These are phyloP conservation scores for Simalia tracyae DNA, from an alignment of 2,797 vertebrate genomes.

Conservation along the genomic window DNA sequence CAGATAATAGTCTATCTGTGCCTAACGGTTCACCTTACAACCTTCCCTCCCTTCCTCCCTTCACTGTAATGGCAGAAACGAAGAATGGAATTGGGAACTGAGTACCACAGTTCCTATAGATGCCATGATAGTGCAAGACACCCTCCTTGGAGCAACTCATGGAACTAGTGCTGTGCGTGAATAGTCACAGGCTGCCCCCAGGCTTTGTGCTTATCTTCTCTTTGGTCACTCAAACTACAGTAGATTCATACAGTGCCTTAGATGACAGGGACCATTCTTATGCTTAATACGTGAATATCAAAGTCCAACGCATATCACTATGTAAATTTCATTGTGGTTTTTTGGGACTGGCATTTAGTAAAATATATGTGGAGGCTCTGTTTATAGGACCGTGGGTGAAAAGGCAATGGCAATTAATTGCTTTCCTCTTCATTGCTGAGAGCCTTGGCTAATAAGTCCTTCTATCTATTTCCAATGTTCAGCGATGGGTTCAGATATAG, in stretches of 20 bases:
- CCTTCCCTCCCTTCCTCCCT: no score
- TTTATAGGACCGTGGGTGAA: not conserved
- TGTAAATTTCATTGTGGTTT: not conserved
- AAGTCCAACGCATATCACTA: not conserved
- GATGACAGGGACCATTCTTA: not conserved
- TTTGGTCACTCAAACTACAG: not conserved
- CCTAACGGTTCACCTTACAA: no score
- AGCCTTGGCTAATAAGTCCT: not conserved
- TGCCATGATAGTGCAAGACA: constrained; percentile 19
- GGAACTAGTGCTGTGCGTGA: fast-evolving
- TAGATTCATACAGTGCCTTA: fast-evolving
- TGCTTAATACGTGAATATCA: not conserved
- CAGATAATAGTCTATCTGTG: no score
- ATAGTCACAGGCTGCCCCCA: not conserved
- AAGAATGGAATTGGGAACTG: no score
- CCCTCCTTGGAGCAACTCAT: not conserved
- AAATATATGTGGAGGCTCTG: not conserved
- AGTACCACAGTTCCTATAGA: not conserved
- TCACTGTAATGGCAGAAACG: no score
- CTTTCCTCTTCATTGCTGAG: not conserved
- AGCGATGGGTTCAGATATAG: not conserved
- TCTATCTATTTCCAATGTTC: not conserved
- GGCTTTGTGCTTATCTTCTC: fast-evolving
- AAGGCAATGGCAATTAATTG: not conserved
- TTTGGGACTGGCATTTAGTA: not conserved